Conservation (phyloP, 2,113 vertebrate species). For the Rhinogobius similis region DNA sequence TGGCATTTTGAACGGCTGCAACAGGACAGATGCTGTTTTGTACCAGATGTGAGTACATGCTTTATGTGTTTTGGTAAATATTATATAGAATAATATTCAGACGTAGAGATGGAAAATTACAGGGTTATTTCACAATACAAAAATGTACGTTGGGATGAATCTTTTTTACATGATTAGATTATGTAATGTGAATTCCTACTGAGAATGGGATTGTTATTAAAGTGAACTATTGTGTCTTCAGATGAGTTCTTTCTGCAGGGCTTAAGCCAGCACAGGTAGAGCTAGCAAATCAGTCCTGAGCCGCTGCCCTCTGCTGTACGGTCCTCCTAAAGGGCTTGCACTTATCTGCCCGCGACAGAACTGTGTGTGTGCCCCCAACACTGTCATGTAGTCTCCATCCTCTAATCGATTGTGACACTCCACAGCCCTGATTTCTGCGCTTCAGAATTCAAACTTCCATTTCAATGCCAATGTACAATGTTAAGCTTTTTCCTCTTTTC, state of each 20-base stretch:
- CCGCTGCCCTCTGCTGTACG: slow-evolving; percentile 60
- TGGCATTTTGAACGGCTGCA: slow-evolving; percentile 69
- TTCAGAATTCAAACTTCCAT: slow-evolving; percentile 53
- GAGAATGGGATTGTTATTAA: slow-evolving; percentile 52
- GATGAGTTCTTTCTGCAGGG: slow-evolving; percentile 61
- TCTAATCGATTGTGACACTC: slow-evolving; percentile 76
- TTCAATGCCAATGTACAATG: slow-evolving; percentile 54
- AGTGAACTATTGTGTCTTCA: slow-evolving; percentile 70
- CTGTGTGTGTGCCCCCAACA: slow-evolving; percentile 56
- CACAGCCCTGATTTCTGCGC: slow-evolving; percentile 60
- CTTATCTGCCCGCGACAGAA: slow-evolving; percentile 77
- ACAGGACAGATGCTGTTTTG: slow-evolving; percentile 70
- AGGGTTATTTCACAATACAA: background rate
- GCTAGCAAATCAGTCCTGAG: slow-evolving; percentile 68
- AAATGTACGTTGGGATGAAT: background rate
- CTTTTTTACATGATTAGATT: background rate
- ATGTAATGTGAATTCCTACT: slow-evolving; percentile 7
- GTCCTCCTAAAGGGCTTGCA: slow-evolving; percentile 75
- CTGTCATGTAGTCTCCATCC: slow-evolving; percentile 68
- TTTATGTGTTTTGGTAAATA: slow-evolving; percentile 52
- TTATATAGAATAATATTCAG: slow-evolving; percentile 39
- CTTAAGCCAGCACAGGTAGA: slow-evolving; percentile 67
- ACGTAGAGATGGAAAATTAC: slow-evolving; percentile 27
- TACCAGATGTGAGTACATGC: slow-evolving; percentile 49
- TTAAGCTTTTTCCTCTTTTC: slow-evolving; percentile 58